Evolutionary conservation across 1,140 invertebrate genomes (phyloP).

Genomic region (Drosophila carrolli): DNA sequence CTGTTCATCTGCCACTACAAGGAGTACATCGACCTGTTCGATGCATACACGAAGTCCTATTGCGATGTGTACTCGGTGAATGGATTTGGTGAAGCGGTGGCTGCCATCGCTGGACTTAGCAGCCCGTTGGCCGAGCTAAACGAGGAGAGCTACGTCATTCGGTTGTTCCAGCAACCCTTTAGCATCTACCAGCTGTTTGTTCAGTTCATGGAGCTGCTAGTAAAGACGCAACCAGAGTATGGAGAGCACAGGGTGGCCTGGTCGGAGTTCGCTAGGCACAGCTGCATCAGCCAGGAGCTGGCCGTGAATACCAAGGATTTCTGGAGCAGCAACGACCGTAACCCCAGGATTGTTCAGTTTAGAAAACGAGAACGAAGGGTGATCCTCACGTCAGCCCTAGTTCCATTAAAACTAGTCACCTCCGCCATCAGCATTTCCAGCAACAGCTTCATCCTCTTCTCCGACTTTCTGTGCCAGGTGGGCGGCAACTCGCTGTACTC

Average conservation of each 20-base stretch:
- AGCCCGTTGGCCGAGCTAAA: constrained; percentile 65
- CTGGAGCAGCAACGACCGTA: constrained; percentile 73
- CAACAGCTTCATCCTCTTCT: constrained; percentile 90
- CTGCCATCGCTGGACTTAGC: constrained; percentile 36
- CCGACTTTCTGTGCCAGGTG: constrained; percentile 90
- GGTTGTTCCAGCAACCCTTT: constrained; percentile 77
- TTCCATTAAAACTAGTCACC: constrained; percentile 88
- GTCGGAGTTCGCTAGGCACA: constrained; percentile 66
- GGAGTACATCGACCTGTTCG: constrained; percentile 90
- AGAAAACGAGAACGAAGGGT: constrained; percentile 87
- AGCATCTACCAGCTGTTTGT: constrained; percentile 70
- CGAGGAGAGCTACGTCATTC: constrained; percentile 66
- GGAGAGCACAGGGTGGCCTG: constrained; percentile 68
- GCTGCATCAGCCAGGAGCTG: constrained; percentile 77
- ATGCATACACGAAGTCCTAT: constrained; percentile 89
- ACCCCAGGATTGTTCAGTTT: constrained; percentile 59
- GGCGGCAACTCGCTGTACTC: constrained; percentile 86
- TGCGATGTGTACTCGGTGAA: constrained; percentile 90
- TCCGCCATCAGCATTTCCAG: constrained; percentile 86
- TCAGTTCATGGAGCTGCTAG: constrained; percentile 73
- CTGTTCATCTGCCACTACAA: constrained; percentile 89
- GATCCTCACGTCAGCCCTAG: constrained; percentile 90
- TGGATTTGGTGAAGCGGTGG: constrained; percentile 84
- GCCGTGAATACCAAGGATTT: constrained; percentile 80
- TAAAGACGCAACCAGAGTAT: constrained; percentile 60